Conservation (phyloP, 2,888 invertebrate species). For the Ferdinandea cuprea region DNA sequence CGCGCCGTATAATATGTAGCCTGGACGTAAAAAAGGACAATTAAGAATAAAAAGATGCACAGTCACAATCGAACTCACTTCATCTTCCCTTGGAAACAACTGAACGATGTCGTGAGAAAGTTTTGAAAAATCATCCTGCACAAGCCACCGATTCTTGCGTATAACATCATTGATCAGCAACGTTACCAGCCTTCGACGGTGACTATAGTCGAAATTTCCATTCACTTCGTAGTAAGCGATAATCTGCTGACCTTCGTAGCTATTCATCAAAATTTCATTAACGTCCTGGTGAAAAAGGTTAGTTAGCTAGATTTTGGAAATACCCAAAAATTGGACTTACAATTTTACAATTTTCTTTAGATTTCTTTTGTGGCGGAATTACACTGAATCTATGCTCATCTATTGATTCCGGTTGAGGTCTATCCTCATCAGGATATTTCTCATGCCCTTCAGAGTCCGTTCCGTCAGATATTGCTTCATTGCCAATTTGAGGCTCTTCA, state of each 20-base stretch:
- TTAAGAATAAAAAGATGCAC: not conserved
- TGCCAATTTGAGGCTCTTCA: slow-evolving; percentile 9
- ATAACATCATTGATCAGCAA: slow-evolving; percentile 63
- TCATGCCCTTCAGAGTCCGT: slow-evolving; percentile 17
- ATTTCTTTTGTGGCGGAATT: slow-evolving; percentile 11
- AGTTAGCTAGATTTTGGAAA: not conserved
- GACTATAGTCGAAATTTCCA: slow-evolving; percentile 63
- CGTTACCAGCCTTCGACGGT: slow-evolving; percentile 57
- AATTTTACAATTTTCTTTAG: slow-evolving; percentile 26
- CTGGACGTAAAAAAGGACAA: slow-evolving; percentile 1
- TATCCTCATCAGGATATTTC: not conserved
- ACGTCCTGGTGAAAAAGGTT: slow-evolving; percentile 24
- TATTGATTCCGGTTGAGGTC: slow-evolving; percentile 8
- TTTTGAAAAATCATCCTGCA: slow-evolving; percentile 62
- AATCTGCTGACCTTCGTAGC: slow-evolving; percentile 62
- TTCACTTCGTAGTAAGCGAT: slow-evolving; percentile 62
- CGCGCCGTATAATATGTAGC: slow-evolving; percentile 57
- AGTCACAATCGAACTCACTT: too few relatives aligned
- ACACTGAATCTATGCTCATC: slow-evolving; percentile 27
- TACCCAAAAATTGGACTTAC: slow-evolving; percentile 36
- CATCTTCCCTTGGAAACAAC: slow-evolving; percentile 61
- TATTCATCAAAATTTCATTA: slow-evolving; percentile 41
- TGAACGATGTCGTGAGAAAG: slow-evolving; percentile 52
- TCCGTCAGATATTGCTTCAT: slow-evolving; percentile 11
- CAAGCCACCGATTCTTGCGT: slow-evolving; percentile 57